Percentiles rank a stretch among this genome's conserved stretches.
Conservation (phyloP, 2,888 invertebrate species). For the Bembecia ichneumoniformis region DNA sequence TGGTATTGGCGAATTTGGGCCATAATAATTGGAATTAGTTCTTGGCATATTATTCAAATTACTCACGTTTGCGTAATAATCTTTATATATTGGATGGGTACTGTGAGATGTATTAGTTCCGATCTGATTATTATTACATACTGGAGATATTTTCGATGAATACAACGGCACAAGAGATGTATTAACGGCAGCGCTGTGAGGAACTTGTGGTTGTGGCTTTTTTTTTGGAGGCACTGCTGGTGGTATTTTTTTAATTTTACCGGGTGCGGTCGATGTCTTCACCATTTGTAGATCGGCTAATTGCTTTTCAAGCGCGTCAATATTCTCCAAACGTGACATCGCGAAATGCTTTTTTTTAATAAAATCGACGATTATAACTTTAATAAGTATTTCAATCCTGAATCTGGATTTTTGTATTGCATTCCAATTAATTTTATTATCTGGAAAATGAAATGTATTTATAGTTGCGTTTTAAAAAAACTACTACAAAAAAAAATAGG, state of each 20-base stretch:
- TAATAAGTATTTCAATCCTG: no score
- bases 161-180: constrained; percentile 81
- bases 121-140: constrained; percentile 41
- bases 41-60: constrained; percentile 23
- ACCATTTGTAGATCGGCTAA: constrained; percentile 77
- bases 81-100: constrained; percentile 27
- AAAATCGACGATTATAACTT: not conserved
- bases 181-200: constrained; percentile 81
- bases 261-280: constrained; percentile 45
- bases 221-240: constrained; percentile 88
- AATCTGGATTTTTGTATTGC: no score
- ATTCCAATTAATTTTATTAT: no score
- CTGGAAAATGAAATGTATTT: no score
- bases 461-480: no score
- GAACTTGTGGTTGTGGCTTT: constrained; percentile 78
- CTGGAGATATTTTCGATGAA: constrained; percentile 69
- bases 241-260: constrained; percentile 74
- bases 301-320: constrained; percentile 80
- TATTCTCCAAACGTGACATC: constrained; percentile 61
- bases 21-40: not conserved
- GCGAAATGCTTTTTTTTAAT: not conserved
- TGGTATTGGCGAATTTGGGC: constrained; percentile 23
- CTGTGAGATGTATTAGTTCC: constrained; percentile 32
- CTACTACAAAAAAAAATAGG: no score
- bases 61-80: constrained; percentile 46